These are phyloP conservation scores for Phrynocephalus guinanensis DNA, from an alignment of 2,797 vertebrate genomes.

Conservation along the genomic window DNA sequence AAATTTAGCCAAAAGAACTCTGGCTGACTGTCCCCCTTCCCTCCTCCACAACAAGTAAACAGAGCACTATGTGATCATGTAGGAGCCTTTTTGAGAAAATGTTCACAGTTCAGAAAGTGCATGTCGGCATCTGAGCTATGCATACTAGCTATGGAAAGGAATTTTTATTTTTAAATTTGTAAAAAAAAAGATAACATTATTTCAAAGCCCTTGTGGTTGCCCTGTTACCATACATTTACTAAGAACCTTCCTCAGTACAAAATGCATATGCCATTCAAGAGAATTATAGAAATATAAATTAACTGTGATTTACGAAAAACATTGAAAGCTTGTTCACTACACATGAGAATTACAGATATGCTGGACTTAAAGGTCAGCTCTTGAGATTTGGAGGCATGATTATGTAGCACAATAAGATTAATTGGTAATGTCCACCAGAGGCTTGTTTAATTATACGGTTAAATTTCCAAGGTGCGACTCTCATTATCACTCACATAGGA, in stretches of 20 bases:
- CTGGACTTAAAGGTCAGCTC: not conserved
- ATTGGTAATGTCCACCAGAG: not conserved
- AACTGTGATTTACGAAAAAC: not conserved
- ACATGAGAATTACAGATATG: not conserved
- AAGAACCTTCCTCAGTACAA: not conserved
- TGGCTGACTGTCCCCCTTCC: not conserved
- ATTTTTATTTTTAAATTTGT: not conserved
- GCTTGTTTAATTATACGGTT: not conserved
- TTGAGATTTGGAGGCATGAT: not conserved
- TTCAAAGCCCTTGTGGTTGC: not conserved
- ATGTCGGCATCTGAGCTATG: not conserved
- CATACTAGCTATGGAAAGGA: not conserved
- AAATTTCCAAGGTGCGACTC: not conserved
- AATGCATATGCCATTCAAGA: not conserved
- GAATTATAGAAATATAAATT: not conserved
- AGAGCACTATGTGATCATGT: not conserved
- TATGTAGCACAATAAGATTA: slow-evolving; percentile 20
- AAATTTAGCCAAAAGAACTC: not conserved
- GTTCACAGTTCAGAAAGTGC: not conserved
- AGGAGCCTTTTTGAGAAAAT: not conserved
- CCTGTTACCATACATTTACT: not conserved
- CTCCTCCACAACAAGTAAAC: not conserved
- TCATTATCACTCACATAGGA: not conserved
- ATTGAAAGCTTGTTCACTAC: not conserved
- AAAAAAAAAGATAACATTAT: not conserved